These are phyloP conservation scores for Salminus brasiliensis DNA, from an alignment of 2,113 vertebrate genomes.

Conservation along the genomic window DNA sequence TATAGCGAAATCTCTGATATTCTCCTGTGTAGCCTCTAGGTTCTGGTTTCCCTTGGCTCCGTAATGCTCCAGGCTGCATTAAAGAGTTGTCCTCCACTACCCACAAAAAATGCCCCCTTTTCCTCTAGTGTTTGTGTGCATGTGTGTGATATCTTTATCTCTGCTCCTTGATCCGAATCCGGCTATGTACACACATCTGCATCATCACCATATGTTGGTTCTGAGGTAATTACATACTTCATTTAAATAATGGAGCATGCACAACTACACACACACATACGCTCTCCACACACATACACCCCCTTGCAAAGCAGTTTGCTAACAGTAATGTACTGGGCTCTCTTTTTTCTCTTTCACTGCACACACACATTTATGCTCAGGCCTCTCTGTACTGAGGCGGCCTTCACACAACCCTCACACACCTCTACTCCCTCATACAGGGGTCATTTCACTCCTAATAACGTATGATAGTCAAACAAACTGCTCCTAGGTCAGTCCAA, in stretches of 20 bases:
- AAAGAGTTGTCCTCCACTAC: not conserved
- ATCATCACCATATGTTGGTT: constrained; percentile 53
- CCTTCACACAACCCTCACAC: not conserved
- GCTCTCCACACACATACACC: not conserved
- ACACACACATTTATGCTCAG: constrained; percentile 1
- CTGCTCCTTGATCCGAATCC: not conserved
- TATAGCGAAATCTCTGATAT: not conserved
- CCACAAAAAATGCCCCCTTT: too few relatives aligned
- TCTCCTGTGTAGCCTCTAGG: not conserved
- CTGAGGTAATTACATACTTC: constrained; percentile 60
- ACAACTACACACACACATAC: constrained; percentile 2
- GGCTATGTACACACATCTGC: constrained; percentile 61
- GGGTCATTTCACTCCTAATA: not conserved
- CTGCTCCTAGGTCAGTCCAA: not conserved
- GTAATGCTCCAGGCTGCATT: not conserved
- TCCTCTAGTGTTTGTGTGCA: not conserved
- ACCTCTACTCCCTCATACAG: constrained; percentile 2
- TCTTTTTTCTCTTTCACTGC: not conserved
- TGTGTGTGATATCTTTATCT: constrained; percentile 23
- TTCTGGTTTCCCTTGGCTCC: not conserved
- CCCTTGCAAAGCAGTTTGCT: constrained; percentile 1
- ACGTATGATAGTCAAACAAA: not conserved
- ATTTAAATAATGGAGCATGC: constrained; percentile 44
- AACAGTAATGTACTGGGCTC: too few relatives aligned
- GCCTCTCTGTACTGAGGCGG: not conserved